Evolutionary conservation across 2,797 vertebrate species (phyloP), one percentile per base, ranked within the genome.

Genomic region (Chrosomus eos): DNA sequence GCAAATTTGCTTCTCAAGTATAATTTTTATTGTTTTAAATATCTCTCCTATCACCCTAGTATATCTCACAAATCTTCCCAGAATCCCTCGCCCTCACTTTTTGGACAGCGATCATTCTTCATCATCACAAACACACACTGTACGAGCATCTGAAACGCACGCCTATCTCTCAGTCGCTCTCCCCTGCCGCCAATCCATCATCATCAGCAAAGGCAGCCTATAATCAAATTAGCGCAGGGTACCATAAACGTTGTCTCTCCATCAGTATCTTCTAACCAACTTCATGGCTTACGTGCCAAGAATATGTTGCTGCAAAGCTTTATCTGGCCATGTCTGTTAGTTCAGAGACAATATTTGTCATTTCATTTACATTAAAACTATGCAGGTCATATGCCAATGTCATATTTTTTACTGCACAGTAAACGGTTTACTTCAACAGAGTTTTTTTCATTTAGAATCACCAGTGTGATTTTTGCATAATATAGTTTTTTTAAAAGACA

Each of bases 91-190:
- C 51, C 67, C 51, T 19, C 62, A 62, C 62, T 26, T 74, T 60
- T 58, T 74, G 21, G 58, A 55, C 48, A 60, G 77, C 53, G 74
- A 89, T 93, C 83, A 89, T 81, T 92, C 88, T 88, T 91, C 75
- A 88, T 87, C 84, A 38, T 86, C 67, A 86, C 73, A 58, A 68
- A 51, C 86, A 77, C 86, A 73, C 88, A 77, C 13, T 68, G 67
- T 84, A 73, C 33, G 33, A 38, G 90, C 90, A 91, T 92, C 91
- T 93, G 92, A 86, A 88, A 82, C 10, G 21, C 85, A 88, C 82
- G 86, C 84, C 76, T 73, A 64, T 84, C 55, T 88, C 73, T 71
- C 66, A 83, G 11, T 75, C 45, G 31, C 72, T 79, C 70, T 84
- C 70, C 68, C 70, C 60, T 43, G 51, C 83, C 85, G 80, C 87